Evolutionary conservation across 2,113 vertebrate species (phyloP).

Genomic region (Silurus meridionalis): DNA sequence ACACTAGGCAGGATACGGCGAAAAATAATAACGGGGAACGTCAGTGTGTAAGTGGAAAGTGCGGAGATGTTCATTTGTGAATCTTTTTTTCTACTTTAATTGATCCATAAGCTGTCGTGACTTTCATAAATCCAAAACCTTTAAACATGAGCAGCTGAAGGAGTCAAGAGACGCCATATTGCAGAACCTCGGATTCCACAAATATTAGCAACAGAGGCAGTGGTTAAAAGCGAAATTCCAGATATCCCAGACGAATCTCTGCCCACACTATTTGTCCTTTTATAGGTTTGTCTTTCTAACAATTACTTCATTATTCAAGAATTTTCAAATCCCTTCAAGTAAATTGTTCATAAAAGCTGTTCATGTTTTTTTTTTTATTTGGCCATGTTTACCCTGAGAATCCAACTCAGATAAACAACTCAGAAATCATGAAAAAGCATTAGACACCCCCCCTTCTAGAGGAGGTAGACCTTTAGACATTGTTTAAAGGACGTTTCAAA

Average conservation of each 20-base stretch:
- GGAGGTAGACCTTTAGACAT: no score
- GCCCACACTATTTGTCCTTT: neutral
- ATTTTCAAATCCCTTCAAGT: neutral
- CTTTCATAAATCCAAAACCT: neutral
- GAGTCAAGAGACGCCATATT: neutral
- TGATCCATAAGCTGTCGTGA: neutral
- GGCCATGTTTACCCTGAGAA: no score
- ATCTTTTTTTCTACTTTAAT: neutral
- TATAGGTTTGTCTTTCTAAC: no score
- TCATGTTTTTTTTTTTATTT: no score
- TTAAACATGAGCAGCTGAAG: neutral
- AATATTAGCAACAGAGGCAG: neutral
- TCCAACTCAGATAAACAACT: no score
- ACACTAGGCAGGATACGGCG: neutral
- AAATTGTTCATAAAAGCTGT: neutral
- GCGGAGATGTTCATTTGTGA: neutral
- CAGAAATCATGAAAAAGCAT: no score
- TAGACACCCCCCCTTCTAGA: no score
- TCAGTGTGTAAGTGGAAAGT: constrained; percentile 2
- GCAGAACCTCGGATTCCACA: neutral
- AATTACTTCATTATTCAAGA: neutral
- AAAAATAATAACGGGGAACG: constrained; percentile 6
- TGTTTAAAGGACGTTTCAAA: no score
- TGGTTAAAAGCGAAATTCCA: neutral
- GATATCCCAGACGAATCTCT: neutral